Conservation (phyloP, 1,140 invertebrate genomes). For the Parapsyche elsis region DNA sequence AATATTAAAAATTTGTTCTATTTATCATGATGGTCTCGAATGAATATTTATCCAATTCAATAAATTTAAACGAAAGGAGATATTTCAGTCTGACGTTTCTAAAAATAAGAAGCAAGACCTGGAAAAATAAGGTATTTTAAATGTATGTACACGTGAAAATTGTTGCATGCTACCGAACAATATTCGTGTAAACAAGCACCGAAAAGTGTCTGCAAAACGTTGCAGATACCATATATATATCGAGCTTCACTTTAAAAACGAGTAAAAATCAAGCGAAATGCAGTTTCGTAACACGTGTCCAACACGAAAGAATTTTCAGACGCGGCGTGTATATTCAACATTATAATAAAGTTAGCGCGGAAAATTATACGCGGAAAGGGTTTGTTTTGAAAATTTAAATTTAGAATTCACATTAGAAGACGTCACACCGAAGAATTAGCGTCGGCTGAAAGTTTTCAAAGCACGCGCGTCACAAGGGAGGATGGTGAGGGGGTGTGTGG, state of each 20-base stretch:
- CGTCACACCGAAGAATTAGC: no score
- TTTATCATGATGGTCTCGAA: no score
- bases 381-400: background rate
- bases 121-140: background rate
- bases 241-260: background rate
- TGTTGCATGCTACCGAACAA: constrained; percentile 7
- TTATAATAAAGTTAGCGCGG: background rate
- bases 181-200: constrained; percentile 17
- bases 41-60: no score
- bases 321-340: background rate
- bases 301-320: no score
- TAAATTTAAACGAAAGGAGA: no score
- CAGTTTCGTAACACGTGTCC: background rate
- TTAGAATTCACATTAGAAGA: background rate
- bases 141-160: background rate
- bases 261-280: background rate
- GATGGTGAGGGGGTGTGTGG: background rate
- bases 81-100: background rate
- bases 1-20: no score
- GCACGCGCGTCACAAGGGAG: background rate
- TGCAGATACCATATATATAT: constrained; percentile 21
- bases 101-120: background rate
- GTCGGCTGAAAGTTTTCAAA: background rate
- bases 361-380: background rate
- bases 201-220: constrained; percentile 18